Percentiles rank a stretch among this genome's conserved stretches.
These are phyloP conservation scores for Phalacrocorax aristotelis DNA, from an alignment of 2,113 vertebrate species.

Conservation along the genomic window DNA sequence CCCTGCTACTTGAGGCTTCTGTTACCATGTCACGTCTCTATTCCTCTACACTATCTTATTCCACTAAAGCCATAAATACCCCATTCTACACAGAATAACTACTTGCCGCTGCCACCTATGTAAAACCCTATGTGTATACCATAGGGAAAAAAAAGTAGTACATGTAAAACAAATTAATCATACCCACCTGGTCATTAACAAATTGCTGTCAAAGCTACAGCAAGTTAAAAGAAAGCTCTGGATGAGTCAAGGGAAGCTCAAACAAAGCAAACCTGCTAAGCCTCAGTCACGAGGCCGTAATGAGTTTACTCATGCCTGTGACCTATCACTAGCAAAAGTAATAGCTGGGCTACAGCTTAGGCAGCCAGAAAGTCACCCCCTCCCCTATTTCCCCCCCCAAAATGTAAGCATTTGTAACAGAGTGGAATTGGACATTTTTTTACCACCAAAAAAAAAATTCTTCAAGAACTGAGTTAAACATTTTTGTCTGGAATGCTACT, in stretches of 20 bases:
- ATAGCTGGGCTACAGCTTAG: background rate
- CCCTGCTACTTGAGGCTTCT: background rate
- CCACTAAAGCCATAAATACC: background rate
- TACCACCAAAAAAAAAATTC: background rate
- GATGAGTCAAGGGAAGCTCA: background rate
- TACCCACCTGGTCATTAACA: background rate
- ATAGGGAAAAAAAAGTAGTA: background rate
- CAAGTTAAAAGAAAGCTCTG: background rate
- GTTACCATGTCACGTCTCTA: no score
- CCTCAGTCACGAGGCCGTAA: background rate
- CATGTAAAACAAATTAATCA: background rate
- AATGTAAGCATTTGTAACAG: background rate
- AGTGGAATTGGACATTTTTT: background rate
- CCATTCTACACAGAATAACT: background rate
- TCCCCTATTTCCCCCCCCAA: background rate
- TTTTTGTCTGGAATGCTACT: background rate
- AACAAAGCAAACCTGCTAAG: background rate
- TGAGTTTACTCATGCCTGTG: background rate
- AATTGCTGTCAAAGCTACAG: background rate
- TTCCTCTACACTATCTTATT: background rate
- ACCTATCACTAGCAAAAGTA: background rate
- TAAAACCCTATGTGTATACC: background rate
- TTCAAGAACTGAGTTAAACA: background rate
- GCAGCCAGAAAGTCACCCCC: background rate
- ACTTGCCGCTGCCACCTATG: rapidly evolving